These are phyloP conservation scores for Camelus bactrianus DNA, from an alignment of 2,113 vertebrate genomes.

Conservation along the genomic window DNA sequence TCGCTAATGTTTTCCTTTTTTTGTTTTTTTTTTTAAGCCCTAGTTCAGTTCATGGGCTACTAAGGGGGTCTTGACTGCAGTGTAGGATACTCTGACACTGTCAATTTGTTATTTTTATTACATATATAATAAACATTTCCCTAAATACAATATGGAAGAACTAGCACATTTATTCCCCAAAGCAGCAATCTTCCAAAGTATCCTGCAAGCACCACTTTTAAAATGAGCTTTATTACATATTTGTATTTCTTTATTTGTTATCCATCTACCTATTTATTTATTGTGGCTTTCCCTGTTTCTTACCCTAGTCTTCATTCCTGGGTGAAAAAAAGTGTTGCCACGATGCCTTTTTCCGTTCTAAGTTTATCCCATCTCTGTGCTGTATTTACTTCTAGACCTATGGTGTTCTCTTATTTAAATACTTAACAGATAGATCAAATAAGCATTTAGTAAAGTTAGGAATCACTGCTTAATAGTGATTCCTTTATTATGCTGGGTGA, in stretches of 20 bases:
- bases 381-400: not conserved
- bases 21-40: not conserved
- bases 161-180: not conserved
- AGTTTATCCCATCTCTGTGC: not conserved
- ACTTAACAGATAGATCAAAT: not conserved
- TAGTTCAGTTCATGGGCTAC: not conserved
- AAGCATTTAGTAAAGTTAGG: not conserved
- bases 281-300: not conserved
- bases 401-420: not conserved
- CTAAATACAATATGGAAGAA: not conserved
- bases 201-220: not conserved
- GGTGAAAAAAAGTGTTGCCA: not conserved
- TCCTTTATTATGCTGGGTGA: not conserved
- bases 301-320: not conserved
- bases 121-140: not conserved
- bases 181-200: not conserved
- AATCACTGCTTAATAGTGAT: not conserved
- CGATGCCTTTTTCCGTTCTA: not conserved
- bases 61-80: not conserved
- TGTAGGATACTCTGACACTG: not conserved
- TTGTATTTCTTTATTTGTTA: not conserved
- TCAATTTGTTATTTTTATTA: not conserved
- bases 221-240: not conserved
- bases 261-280: not conserved
- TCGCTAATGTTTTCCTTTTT: not conserved